Conservation (phyloP, 2,797 vertebrate species). For the Chaetodon trifasciatus region DNA sequence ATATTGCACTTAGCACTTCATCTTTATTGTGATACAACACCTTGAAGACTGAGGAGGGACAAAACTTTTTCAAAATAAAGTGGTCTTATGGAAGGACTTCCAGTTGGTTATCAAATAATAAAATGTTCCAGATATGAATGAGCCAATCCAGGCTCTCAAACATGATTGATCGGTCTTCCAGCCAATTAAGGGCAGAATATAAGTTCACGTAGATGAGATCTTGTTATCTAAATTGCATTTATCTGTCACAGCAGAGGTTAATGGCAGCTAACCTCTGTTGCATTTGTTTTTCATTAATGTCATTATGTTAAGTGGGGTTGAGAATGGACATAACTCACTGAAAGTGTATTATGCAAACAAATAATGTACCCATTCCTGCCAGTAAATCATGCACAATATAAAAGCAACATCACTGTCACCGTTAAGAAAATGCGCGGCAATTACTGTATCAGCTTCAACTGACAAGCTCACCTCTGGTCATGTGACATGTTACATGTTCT, state of each 20-base stretch:
- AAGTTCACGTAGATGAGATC: conserved; percentile 51
- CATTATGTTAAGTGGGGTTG: conserved; percentile 59
- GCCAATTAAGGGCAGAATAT: conserved; percentile 54
- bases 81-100: conserved; percentile 39
- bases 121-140: conserved; percentile 27
- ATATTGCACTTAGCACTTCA: conserved; percentile 52
- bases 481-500: conserved; percentile 36
- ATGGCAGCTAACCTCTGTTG: conserved; percentile 55
- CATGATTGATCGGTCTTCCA: conserved; percentile 56
- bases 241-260: conserved; percentile 57
- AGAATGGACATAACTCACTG: conserved; percentile 53
- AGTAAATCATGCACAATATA: conserved; percentile 47
- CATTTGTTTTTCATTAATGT: conserved; percentile 51
- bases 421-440: conserved; percentile 38
- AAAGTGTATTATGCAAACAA: conserved; percentile 63
- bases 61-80: conserved; percentile 37
- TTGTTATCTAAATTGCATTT: conserved; percentile 62
- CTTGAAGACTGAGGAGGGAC: conserved; percentile 20
- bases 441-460: conserved; percentile 31
- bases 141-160: conserved; percentile 51
- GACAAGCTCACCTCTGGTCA: conserved; percentile 41
- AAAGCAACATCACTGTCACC: conserved; percentile 46
- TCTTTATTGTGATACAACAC: conserved; percentile 33
- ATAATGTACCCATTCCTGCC: conserved; percentile 45
- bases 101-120: conserved; percentile 32